Evolutionary conservation across 2,888 invertebrate species (phyloP).

Genomic region (Lycaena phlaeas): DNA sequence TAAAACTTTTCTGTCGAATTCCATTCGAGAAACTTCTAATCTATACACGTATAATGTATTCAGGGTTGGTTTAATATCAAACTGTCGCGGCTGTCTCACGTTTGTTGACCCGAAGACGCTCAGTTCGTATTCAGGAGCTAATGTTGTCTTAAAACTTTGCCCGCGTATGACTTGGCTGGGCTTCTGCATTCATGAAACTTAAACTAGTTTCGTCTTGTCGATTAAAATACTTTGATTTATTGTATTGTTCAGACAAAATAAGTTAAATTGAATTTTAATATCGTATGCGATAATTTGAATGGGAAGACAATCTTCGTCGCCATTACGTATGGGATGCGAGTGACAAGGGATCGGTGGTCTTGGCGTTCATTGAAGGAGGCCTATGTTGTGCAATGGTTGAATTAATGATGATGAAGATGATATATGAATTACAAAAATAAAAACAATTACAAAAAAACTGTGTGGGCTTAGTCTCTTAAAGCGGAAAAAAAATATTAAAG

Average conservation of each 20-base stretch:
- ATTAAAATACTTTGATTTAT: conserved; percentile 6
- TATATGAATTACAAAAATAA: too few species aligned
- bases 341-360: too few species aligned
- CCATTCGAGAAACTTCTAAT: not conserved
- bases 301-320: not conserved
- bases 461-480: too few species aligned
- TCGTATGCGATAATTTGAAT: not conserved
- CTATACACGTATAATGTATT: conserved; percentile 26
- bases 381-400: too few species aligned
- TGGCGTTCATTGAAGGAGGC: too few species aligned
- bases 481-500: too few species aligned
- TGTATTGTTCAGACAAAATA: too few species aligned
- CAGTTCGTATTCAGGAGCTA: conserved; percentile 10
- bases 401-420: too few species aligned
- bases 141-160: conserved; percentile 12
- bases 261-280: too few species aligned
- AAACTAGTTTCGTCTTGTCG: conserved; percentile 8
- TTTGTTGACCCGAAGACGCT: conserved; percentile 18
- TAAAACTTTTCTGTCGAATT: too few species aligned
- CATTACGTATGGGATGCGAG: too few species aligned
- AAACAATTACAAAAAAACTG: too few species aligned
- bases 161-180: conserved; percentile 2
- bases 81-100: conserved; percentile 22
- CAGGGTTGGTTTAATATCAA: conserved; percentile 31
- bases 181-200: conserved; percentile 7